Conservation (phyloP, 2,797 vertebrate genomes). For the Tangara arthus region DNA sequence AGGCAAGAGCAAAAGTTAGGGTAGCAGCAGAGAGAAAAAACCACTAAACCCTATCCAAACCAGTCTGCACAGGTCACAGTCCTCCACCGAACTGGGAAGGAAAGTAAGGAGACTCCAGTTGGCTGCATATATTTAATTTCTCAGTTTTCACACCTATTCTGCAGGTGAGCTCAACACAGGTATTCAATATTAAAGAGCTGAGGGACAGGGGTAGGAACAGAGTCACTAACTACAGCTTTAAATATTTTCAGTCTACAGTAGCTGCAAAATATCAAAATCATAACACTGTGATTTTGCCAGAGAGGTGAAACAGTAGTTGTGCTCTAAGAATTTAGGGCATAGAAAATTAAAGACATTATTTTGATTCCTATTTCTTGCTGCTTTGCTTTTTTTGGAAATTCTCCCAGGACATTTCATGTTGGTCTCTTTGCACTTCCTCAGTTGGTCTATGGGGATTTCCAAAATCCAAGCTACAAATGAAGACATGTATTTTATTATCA, state of each 20-base stretch:
- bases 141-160: not conserved
- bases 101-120: not conserved
- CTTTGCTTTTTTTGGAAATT: constrained; percentile 53
- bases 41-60: not conserved
- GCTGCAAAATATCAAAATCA: not conserved
- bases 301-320: not conserved
- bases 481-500: not conserved
- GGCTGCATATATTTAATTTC: not conserved
- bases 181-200: not conserved
- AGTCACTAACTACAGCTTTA: not conserved
- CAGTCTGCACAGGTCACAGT: not conserved
- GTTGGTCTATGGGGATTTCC: not conserved
- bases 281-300: not conserved
- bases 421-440: constrained; percentile 22
- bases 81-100: not conserved
- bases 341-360: not conserved
- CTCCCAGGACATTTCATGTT: constrained; percentile 45
- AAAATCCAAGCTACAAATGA: constrained; percentile 17
- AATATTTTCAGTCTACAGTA: not conserved
- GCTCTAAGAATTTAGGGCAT: not conserved
- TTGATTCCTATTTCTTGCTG: constrained; percentile 1
- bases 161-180: not conserved
- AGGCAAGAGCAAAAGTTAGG: not conserved
- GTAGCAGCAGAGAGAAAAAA: not conserved
- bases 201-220: not conserved